phyloP scores from a whole-genome alignment of 2,113 vertebrate species.

The Megaceryle maxima region DNA sequence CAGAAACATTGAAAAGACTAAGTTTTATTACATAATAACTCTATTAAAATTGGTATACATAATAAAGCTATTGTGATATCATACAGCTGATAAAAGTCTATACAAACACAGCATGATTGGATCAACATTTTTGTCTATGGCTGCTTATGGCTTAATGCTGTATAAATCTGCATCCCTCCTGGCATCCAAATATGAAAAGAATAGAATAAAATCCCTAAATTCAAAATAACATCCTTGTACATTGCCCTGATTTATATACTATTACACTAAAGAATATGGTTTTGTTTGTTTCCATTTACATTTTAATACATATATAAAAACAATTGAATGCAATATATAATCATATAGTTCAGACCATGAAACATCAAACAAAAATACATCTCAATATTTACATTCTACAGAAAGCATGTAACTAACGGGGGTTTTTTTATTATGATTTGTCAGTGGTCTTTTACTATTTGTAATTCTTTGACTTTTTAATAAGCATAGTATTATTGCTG shows the following conservation, averaged over 20 bases:
- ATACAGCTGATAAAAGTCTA: background rate
- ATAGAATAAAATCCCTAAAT: background rate
- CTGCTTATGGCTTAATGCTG: background rate
- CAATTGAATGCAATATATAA: background rate
- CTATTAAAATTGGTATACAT: background rate
- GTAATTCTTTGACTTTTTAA: background rate
- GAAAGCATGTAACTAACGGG: background rate
- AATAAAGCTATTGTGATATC: background rate
- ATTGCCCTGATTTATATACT: background rate
- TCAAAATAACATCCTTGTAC: background rate
- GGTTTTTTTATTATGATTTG: background rate
- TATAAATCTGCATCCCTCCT: background rate
- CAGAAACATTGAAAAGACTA: background rate
- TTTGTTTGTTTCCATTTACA: background rate
- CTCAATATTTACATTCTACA: background rate
- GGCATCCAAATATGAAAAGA: background rate
- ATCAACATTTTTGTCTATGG: background rate
- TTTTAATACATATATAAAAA: background rate
- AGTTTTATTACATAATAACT: background rate
- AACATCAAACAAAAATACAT: background rate
- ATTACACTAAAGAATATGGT: background rate
- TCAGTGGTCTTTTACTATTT: background rate
- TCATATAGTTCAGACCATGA: background rate
- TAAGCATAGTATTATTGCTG: background rate
- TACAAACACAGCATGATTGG: background rate